Evolutionary conservation across 2,888 invertebrate species (phyloP), one percentile per base, ranked within the genome.

Genomic region (Drosophila neotestacea): DNA sequence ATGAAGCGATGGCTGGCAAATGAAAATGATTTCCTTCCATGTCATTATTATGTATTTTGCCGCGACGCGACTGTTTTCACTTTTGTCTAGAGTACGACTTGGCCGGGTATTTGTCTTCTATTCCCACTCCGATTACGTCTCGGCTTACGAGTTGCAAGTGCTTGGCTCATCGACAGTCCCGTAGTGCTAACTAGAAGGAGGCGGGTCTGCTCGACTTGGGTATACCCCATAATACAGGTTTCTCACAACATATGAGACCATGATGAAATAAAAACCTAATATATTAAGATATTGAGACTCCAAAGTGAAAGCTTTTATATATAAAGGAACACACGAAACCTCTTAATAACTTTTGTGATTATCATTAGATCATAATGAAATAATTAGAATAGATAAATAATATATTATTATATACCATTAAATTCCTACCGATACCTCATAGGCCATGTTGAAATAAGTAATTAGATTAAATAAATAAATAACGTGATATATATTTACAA

Each of bases 21-120:
- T 86, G 88, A 83, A 88, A 85, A 85, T 85, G 79, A 85, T 88
- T 85, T 85, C 88, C 85, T 84, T 84, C 84, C 87, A 84, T 86
- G 87, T 84, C 87, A 86, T 84, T 84, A 84, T 84, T 86, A 84
- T 84, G 78, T 85, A 85, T 81, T 85, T 82, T 73, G 61, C 69
- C 60, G 69, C 47, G 68, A 58, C 67, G 82, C 71, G 80, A 83
- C 73, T 81, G 79, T 73, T 84, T 86, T 86, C 79, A 85, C 83
- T 84, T 84, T 84, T 81, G 74, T 73, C 78, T 70, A 70, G 47
- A 30, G 56, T 46, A 9, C 46, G n/a, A 42, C 51, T 46, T 56
- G 36, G 36, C 47, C 44, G 38, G 13, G 27, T 47, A 32, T 47
- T 42, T 7, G 13, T 2, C 39, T 32, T 28, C 46, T 4, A 30